A percentile compares a stretch with the other conserved stretches of the same genome.
Evolutionary conservation across 2,113 vertebrate species (phyloP).

Genomic region (Chamaetylas fuelleborni): DNA sequence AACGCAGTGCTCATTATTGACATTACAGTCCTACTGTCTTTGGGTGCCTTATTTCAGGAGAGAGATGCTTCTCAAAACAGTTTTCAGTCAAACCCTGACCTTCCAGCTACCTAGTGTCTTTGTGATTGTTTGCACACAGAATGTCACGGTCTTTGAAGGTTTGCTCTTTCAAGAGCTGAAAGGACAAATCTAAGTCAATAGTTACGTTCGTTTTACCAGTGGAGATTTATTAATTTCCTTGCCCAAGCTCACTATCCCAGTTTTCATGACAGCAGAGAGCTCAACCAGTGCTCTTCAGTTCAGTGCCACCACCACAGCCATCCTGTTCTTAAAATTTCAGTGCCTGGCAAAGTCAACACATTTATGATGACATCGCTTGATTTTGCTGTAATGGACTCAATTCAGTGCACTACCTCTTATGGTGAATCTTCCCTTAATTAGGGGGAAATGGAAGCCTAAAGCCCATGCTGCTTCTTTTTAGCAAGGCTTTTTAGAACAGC

Average conservation of each 20-base stretch:
- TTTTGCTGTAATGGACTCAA: background rate
- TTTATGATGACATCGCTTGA: background rate
- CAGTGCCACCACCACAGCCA: background rate
- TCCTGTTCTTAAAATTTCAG: background rate
- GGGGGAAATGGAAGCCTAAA: background rate
- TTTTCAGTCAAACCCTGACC: background rate
- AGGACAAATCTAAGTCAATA: background rate
- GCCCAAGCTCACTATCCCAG: background rate
- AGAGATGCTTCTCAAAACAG: background rate
- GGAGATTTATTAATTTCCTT: background rate
- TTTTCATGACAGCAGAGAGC: background rate
- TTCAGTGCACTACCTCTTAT: background rate
- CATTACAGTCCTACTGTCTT: background rate
- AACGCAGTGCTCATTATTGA: background rate
- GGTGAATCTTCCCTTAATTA: background rate
- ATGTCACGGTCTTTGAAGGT: background rate
- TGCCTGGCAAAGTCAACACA: rapidly evolving
- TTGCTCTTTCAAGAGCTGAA: background rate
- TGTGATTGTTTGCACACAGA: background rate
- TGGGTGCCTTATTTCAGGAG: background rate
- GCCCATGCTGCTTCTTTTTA: background rate
- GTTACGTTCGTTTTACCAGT: background rate
- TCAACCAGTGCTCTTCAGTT: background rate
- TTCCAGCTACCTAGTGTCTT: background rate
- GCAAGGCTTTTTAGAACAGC: background rate